Evolutionary conservation across 1,140 invertebrate species (phyloP), one percentile per base, ranked within the genome.

Genomic region (Elysia chlorotica): DNA sequence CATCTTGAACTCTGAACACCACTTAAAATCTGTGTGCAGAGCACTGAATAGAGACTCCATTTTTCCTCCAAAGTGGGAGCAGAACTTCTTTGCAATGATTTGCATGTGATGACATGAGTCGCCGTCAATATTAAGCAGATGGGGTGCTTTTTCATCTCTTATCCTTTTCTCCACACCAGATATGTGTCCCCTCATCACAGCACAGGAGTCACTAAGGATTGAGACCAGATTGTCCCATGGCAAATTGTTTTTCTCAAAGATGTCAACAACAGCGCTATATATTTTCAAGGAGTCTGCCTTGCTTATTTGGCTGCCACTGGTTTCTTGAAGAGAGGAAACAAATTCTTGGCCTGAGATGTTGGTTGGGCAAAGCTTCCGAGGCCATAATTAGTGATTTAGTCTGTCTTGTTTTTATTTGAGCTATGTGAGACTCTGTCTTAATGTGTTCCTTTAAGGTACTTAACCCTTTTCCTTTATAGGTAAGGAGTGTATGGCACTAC

Each of bases 121-220:
- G 2, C 81, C 81, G 76, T 82, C 79, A 31, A 83, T 75, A 62
- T 83, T 80, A 5, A 84, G 33, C 0, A 84, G 74, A 59, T 83
- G 76, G 5, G 65, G 70, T 21, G 76, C 74, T 37, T 70, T 77
- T 59, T 74, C 48, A 37, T 68, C 25, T 41, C 75, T 28, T 0
- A 84, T 28, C 31, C 68, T 70, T 3, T 65, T 67, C 73, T 84
- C 82, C 25, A 81, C n/a, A 21, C 82, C 80, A 62, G 41, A 38
- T 62, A 81, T 80, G n/a, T 31, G 54, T 1, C 82, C 81, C 19
- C 80, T 28, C 81, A 83, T 82, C 0, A 81, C 80, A 66, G 73
- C 78, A 59, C 81, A 82, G 0, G 75, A 81, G 61, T 84, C 82
- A 69, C 82, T 75, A 0, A 83, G 37, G 4, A 81, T 48, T 28